Base-by-base conservation (phyloP, 2,888 invertebrate genomes). In the Scelioninae gen. 1 region DNA sequence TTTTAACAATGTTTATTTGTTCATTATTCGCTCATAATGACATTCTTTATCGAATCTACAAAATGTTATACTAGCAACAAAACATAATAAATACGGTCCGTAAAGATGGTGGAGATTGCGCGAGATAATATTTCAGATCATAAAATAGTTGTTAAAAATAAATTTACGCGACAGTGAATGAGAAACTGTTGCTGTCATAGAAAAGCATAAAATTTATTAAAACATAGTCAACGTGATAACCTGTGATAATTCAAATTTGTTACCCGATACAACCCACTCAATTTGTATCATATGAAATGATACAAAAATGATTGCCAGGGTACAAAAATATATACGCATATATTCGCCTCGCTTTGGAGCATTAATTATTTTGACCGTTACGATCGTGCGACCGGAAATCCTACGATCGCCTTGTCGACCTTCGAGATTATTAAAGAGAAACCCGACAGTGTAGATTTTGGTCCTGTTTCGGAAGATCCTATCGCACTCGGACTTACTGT, bases 321-420 rank as follows among this genome's bases (percentile, higher is more conserved):
- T 60, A 65, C 49, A 34, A 55, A 80, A 76, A 74, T 66, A 83
- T 72, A 80, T 45, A 53, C 32, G 11, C 47, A 49, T 69, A 68
- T 51, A 71, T 23, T 43, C 82, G 71, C 72, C 74, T 75, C 55
- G 71, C 85, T 77, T 69, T 60, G 77, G 83, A 76, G 65, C 86
- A 87, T 87, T 87, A 86, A 87, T 86, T 86, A 87, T 87, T 87
- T 85, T 79, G 86, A 85, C 85, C 86, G 87, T 86, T 87, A 86
- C 87, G 85, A 86, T 86, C 86, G 86, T 86, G 86, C 77, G 86
- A 87, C 87, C 87, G 87, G 87, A 87, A 87, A 86, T 86, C 85
- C 84, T 85, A 79, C 80, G 75, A 82, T 76, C 79, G 80, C 81
- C 84, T 74, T 45, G 82, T 78, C 80, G 85, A 83, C 85, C 85